Conservation (phyloP, 1,140 invertebrate genomes). For the Chironomus striatipennis region DNA sequence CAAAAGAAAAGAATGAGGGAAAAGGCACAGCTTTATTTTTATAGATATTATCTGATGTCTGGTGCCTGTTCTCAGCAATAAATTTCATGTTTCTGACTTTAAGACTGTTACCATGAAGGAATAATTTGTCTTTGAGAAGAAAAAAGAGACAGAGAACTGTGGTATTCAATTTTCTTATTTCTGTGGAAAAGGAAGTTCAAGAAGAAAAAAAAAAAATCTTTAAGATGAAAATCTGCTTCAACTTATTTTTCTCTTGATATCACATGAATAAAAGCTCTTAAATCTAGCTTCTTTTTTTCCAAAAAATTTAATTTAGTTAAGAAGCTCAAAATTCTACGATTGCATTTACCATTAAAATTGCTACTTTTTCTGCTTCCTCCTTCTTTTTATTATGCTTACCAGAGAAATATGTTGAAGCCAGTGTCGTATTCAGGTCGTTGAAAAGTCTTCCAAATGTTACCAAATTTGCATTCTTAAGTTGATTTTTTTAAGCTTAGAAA, state of each 20-base stretch:
- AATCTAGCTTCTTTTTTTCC: no score
- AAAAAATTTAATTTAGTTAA: conserved; percentile 15
- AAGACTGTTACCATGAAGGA: neutral
- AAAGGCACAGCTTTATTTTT: conserved; percentile 13
- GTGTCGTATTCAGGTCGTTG: no score
- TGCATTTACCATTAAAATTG: no score
- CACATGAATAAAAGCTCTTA: neutral
- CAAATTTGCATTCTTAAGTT: no score
- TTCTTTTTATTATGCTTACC: no score
- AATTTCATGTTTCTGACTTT: conserved; percentile 4
- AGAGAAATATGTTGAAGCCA: no score
- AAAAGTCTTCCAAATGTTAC: no score
- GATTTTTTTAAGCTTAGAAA: no score
- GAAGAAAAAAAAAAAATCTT: neutral
- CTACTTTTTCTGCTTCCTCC: no score
- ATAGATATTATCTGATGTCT: conserved; percentile 8
- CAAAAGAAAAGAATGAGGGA: neutral
- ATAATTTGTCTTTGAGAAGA: conserved; percentile 5
- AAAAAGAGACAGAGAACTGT: no score
- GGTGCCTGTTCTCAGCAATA: neutral
- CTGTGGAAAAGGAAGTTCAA: neutral
- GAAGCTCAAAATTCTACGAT: neutral
- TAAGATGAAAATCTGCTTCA: neutral
- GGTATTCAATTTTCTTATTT: neutral
- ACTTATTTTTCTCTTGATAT: neutral